These are phyloP conservation scores for Acrossocheilus wenchowensis DNA, from an alignment of 2,797 vertebrate genomes.

Conservation along the genomic window DNA sequence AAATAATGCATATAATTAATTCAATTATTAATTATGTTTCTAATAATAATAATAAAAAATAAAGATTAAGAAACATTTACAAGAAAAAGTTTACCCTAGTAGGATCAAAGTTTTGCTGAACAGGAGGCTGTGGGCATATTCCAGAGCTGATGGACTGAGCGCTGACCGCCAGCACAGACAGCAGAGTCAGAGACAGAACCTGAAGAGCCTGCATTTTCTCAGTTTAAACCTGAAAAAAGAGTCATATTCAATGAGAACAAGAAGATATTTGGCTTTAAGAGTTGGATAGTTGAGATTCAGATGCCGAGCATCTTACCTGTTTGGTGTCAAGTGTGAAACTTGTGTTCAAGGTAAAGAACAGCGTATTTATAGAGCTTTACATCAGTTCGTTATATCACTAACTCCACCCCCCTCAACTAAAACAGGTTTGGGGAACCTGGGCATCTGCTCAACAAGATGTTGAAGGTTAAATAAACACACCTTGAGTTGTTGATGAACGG, in stretches of 20 bases:
- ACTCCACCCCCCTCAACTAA: constrained; percentile 23
- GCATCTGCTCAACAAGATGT: constrained; percentile 40
- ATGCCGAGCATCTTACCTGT: constrained; percentile 3
- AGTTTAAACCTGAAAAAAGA: constrained; percentile 53
- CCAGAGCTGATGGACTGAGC: constrained; percentile 77
- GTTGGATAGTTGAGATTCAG: not conserved
- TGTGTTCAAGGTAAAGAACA: not conserved
- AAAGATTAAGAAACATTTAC: not conserved
- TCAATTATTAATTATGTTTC: not conserved
- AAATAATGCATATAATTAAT: not conserved
- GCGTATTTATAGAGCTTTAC: constrained; percentile 9
- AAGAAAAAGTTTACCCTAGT: constrained; percentile 62
- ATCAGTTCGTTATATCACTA: constrained; percentile 23
- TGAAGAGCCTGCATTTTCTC: constrained; percentile 69
- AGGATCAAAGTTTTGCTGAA: constrained; percentile 79
- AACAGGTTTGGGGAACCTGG: constrained; percentile 30
- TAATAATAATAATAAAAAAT: not conserved
- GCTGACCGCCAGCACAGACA: constrained; percentile 68
- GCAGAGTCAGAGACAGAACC: constrained; percentile 71
- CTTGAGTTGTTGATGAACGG: not conserved
- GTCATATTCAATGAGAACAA: not conserved
- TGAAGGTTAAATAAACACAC: constrained; percentile 39
- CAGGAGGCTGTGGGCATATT: constrained; percentile 78
- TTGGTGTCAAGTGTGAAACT: constrained; percentile 4
- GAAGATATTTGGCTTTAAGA: not conserved